Evolutionary conservation across 2,797 vertebrate genomes (phyloP), one percentile per base, ranked within the genome.

Genomic region (Apodemus agrarius): DNA sequence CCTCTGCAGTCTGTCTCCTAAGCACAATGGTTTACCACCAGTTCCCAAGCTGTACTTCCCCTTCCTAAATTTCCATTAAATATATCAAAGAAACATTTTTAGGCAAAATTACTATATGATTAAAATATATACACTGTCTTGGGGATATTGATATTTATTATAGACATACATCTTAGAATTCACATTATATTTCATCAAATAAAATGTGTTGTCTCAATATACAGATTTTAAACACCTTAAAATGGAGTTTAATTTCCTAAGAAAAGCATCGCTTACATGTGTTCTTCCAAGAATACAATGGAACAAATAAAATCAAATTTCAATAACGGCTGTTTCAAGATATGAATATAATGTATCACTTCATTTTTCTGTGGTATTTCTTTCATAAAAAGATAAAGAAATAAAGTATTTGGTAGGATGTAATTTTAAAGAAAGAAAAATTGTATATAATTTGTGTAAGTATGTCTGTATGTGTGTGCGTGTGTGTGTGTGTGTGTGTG

Each of bases 61-160:
- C 9, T 91, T 92, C 57, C 93, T 75, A 74, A 54, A 88, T 93
- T 92, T 79, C 2, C 69, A 76, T 81, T 91, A 87, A 94, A 81
- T 49, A 69, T 0, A 43, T 67, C 29, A n/a, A n/a, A 14, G 11
- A 69, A 90, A 37, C 6, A 67, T 22, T 89, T 69, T 82, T 46
- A n/a, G 81, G 72, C 43, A 90, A 84, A 63, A 89, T 69, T 40
- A 82, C n/a, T 63, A 6, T 69, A 7, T 82, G 49, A 43, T 93
- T 76, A 6, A 86, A 85, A 84, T 87, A 57, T 24, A 31, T 54
- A 76, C 63, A 57, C 11, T 61, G 4, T 59, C 22, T 86, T 88
- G 29, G 46, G n/a, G 40, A 21, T 69, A 46, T 79, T 5, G 31
- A 57, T 65, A 52, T 86, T 59, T 79, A 26, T 80, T 72, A 43